These are phyloP conservation scores for Helarctos malayanus DNA, from an alignment of 2,797 vertebrate genomes.

Conservation along the genomic window DNA sequence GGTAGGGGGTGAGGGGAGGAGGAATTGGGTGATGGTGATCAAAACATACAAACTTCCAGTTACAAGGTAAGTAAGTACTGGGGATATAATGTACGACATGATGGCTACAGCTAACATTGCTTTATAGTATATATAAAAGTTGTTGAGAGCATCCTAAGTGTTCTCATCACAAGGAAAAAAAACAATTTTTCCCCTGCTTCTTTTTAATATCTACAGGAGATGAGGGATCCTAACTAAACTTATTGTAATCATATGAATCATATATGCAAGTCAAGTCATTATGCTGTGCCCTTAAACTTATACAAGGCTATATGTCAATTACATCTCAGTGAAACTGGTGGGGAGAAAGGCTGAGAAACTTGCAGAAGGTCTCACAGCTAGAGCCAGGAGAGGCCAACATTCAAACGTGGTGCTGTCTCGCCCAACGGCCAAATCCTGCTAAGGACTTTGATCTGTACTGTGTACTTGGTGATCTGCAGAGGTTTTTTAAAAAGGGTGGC, in stretches of 20 bases:
- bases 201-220: not conserved
- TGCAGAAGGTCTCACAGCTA: not conserved
- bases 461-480: not conserved
- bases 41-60: not conserved
- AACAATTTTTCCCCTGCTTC: not conserved
- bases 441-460: not conserved
- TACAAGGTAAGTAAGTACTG: not conserved
- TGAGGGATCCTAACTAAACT: not conserved
- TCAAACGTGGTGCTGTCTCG: not conserved
- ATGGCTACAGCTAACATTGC: not conserved
- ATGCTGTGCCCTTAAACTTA: not conserved
- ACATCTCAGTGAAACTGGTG: not conserved
- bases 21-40: not conserved
- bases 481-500: not conserved
- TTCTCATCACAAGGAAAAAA: not conserved
- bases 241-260: not conserved
- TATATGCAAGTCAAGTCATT: not conserved
- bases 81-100: not conserved
- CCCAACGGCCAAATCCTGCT: not conserved
- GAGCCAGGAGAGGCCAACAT: not conserved
- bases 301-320: not conserved
- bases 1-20: no score
- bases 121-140: not conserved
- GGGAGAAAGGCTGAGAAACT: not conserved
- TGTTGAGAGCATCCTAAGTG: not conserved